These are phyloP conservation scores for Rhabdomys dilectus DNA, from an alignment of 2,113 vertebrate genomes.

Conservation along the genomic window DNA sequence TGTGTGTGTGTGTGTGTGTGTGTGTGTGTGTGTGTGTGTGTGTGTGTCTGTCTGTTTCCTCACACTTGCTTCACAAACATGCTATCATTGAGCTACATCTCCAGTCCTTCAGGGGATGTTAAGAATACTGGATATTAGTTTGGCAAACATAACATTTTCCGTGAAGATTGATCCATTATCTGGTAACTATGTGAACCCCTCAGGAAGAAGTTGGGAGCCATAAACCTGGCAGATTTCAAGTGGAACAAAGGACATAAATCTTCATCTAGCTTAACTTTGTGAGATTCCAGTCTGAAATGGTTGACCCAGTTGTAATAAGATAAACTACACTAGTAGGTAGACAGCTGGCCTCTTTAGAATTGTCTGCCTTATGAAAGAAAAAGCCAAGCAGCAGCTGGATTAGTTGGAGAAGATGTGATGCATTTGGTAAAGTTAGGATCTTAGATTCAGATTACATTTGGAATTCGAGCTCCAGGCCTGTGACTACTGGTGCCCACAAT, in stretches of 20 bases:
- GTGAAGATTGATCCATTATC: no score
- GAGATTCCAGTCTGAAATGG: accelerated
- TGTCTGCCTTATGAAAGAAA: not conserved
- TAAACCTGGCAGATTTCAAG: accelerated
- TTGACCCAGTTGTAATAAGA: no score
- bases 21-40: no score
- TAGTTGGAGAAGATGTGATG: not conserved
- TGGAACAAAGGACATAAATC: accelerated
- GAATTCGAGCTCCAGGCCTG: not conserved
- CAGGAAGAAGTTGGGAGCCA: not conserved
- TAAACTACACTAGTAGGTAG: not conserved
- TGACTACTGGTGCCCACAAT: not conserved
- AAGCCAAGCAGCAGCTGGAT: not conserved
- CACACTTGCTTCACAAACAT: no score
- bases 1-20: no score
- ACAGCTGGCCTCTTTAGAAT: not conserved
- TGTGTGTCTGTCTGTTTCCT: not conserved
- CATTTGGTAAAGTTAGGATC: not conserved
- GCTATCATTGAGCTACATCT: not conserved
- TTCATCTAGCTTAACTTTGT: accelerated
- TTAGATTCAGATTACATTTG: not conserved
- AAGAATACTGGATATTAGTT: accelerated
- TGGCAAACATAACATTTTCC: not conserved
- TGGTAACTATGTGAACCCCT: not conserved
- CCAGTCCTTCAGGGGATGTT: not conserved